Percentiles rank a stretch among this genome's conserved stretches.
These are phyloP conservation scores for Pangasianodon gigas DNA, from an alignment of 2,113 vertebrate species.

Conservation along the genomic window DNA sequence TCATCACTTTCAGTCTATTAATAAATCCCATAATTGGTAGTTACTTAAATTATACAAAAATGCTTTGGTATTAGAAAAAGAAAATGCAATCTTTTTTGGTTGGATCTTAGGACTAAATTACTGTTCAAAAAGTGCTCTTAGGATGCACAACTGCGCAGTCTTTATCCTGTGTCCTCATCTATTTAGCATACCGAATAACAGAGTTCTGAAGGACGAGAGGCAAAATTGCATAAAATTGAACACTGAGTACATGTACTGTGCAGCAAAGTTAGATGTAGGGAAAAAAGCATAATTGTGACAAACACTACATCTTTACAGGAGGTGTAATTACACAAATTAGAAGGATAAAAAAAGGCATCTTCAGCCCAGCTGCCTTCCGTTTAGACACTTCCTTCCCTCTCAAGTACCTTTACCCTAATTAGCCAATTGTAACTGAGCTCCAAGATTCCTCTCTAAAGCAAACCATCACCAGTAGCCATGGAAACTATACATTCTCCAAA, in stretches of 20 bases:
- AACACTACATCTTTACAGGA: conserved; percentile 65
- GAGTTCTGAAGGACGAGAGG: background rate
- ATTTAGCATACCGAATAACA: conserved; percentile 8
- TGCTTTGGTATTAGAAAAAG: background rate
- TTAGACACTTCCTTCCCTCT: conserved; percentile 68
- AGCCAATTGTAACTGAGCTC: conserved; percentile 69
- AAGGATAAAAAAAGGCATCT: conserved; percentile 38
- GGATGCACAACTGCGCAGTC: background rate
- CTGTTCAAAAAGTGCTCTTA: background rate
- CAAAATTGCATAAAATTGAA: conserved; percentile 36
- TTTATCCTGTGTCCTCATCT: conserved; percentile 10
- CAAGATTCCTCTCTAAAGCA: conserved; percentile 56
- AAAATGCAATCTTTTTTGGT: background rate
- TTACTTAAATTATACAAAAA: conserved; percentile 9
- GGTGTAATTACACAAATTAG: conserved; percentile 69
- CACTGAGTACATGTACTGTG: conserved; percentile 12
- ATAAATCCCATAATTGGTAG: background rate
- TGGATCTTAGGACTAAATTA: background rate
- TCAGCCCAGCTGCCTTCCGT: conserved; percentile 71
- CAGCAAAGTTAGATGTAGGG: background rate
- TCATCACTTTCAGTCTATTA: background rate
- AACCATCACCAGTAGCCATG: conserved; percentile 64
- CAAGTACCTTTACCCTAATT: conserved; percentile 75
- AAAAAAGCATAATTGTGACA: conserved; percentile 55
- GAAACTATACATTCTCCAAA: conserved; percentile 65